phyloP scores from a whole-genome alignment of 1,140 invertebrate genomes.

The Bombus terrestris region DNA sequence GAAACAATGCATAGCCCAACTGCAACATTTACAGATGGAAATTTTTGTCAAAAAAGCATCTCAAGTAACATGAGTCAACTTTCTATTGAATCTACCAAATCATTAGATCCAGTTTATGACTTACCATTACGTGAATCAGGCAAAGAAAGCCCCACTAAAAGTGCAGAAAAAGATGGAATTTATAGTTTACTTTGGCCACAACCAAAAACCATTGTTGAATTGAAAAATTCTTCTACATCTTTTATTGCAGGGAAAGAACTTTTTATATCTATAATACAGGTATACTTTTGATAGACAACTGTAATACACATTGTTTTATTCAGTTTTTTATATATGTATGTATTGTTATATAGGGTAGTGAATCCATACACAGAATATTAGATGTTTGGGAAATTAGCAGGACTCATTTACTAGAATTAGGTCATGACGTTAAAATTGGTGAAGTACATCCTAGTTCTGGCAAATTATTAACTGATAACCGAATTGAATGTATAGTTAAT shows the following conservation, averaged over 20 bases:
- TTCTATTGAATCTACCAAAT: conserved; percentile 78
- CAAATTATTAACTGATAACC: conserved; percentile 74
- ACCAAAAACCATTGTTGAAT: conserved; percentile 84
- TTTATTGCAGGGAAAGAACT: conserved; percentile 81
- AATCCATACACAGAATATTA: conserved; percentile 82
- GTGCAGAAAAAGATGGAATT: conserved; percentile 69
- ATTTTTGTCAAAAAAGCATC: conserved; percentile 74
- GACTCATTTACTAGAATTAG: conserved; percentile 79
- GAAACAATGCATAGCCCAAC: conserved; percentile 74
- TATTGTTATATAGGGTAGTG: conserved; percentile 69
- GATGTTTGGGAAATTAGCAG: conserved; percentile 83
- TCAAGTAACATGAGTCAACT: conserved; percentile 78
- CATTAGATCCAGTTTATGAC: conserved; percentile 76
- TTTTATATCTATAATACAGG: conserved; percentile 82
- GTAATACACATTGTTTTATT: background rate
- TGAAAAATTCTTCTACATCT: conserved; percentile 80
- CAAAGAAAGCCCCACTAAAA: conserved; percentile 73
- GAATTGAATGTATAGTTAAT: conserved; percentile 82
- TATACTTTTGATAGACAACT: conserved; percentile 51
- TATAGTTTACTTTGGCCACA: conserved; percentile 85
- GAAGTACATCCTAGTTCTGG: conserved; percentile 82
- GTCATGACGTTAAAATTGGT: conserved; percentile 81
- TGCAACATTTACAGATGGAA: conserved; percentile 69
- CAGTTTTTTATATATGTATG: background rate
- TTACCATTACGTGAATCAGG: conserved; percentile 68